Base-by-base conservation (phyloP, 2,797 vertebrate species). In the Cuniculus paca region DNA sequence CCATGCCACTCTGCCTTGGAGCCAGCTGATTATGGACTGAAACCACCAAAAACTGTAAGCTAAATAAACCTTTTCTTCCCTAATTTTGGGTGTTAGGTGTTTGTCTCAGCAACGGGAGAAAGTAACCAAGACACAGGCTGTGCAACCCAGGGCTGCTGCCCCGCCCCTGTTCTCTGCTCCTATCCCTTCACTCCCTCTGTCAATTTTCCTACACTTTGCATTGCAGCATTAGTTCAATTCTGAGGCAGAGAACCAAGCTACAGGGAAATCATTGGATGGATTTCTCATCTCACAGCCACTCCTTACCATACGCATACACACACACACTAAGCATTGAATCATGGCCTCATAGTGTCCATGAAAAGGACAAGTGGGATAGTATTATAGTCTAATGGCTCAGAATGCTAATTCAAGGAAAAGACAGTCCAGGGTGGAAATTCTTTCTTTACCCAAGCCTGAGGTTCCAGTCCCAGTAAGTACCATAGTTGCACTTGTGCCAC, bases 271-370 rank as follows among this genome's bases (percentile, higher is more conserved):
- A 14, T 17, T 36, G 60, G 34, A 39, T n/a, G 6, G 54, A 17
- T 61, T 39, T 87, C 77, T 54, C 20, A 26, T 58, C 26, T 28
- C 81, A 68, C 3, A 50, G n/a, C 60, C 60, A 60, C 58, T 56
- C 26, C 80, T 16, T 45, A 14, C 4, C 39, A 6, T 31, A 19
- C 60, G 42, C 70, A 50, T 0, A 39, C 22, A 72, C 19, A 1
- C 11, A 50, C 22, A 70, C 19, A 1, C 12, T 48, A 39, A 50
- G 34, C 11, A 26, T 3, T 0, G 14, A 45, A 54, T 80, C 56
- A 22, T 0, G 6, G 36, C 50, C 34, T 74, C 70, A 13, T 0
- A 0, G 31, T 28, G 3, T 52, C 63, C 88, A 81, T 0, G 17
- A 31, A n/a, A 61, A 36, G 65, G 84, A 74, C 6, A 72, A 19